Conservation (phyloP, 2,113 vertebrate species). For the Hippoglossus stenolepis region DNA sequence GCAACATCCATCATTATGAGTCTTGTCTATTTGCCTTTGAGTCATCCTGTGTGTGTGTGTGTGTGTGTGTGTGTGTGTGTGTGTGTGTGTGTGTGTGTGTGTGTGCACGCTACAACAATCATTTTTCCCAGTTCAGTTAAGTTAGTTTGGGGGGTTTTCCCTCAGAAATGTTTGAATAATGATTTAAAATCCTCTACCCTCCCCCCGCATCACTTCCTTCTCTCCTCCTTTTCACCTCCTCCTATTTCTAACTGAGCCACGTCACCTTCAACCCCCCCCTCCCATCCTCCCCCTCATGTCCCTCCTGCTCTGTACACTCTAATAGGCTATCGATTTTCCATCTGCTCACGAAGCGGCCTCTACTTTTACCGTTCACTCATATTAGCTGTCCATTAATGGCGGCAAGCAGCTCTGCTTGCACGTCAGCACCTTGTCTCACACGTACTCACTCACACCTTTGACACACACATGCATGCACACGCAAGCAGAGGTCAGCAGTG, state of each 20-base stretch:
- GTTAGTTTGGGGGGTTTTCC: too few relatives aligned
- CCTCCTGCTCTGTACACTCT: slow-evolving; percentile 85
- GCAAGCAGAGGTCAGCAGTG: slow-evolving; percentile 13
- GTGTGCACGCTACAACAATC: background rate
- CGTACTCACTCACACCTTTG: slow-evolving; percentile 8
- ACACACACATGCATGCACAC: background rate
- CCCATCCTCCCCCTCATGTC: slow-evolving; percentile 40
- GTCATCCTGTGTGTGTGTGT: background rate
- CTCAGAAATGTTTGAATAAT: too few relatives aligned
- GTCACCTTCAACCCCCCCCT: slow-evolving; percentile 18
- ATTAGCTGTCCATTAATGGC: slow-evolving; percentile 92
- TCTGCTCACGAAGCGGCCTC: slow-evolving; percentile 85
- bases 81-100: background rate
- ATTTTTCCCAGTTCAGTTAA: background rate
- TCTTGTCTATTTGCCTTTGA: background rate
- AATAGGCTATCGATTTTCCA: slow-evolving; percentile 98
- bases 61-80: slow-evolving; percentile 7
- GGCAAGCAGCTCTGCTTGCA: slow-evolving; percentile 61
- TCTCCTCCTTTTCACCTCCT: slow-evolving; percentile 12
- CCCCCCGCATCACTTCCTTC: background rate
- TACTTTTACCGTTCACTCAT: slow-evolving; percentile 91
- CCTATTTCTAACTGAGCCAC: slow-evolving; percentile 19
- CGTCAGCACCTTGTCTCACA: slow-evolving; percentile 67
- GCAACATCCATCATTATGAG: background rate
- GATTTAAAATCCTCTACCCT: background rate